Evolutionary conservation across 2,113 vertebrate genomes (phyloP).

Genomic region (Notarius quadriscutis): DNA sequence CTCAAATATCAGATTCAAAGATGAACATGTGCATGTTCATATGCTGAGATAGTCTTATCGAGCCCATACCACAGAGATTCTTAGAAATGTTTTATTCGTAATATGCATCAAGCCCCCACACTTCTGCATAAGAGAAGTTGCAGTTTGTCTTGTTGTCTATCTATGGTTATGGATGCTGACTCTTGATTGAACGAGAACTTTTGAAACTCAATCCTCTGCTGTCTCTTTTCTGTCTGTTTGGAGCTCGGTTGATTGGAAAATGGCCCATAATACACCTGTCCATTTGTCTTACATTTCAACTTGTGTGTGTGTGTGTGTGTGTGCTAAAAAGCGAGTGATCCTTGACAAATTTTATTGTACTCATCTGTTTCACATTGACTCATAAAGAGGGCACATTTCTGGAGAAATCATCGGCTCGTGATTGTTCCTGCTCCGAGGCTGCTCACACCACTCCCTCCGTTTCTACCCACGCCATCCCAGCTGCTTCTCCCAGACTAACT

Average conservation of each 20-base stretch:
- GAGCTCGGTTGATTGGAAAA: not conserved
- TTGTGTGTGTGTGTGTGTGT: not conserved
- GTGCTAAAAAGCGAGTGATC: slow-evolving; percentile 36
- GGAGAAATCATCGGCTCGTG: slow-evolving; percentile 67
- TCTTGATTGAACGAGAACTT: not conserved
- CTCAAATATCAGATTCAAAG: slow-evolving; percentile 19
- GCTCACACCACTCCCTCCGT: slow-evolving; percentile 47
- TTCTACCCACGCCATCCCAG: slow-evolving; percentile 51
- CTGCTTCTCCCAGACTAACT: slow-evolving; percentile 48
- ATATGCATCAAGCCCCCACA: not conserved
- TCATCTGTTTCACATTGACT: slow-evolving; percentile 70
- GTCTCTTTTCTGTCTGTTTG: slow-evolving; percentile 10
- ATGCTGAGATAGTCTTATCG: slow-evolving; percentile 22
- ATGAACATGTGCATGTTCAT: not conserved
- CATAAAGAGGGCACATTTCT: slow-evolving; percentile 66
- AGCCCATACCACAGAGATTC: slow-evolving; percentile 10
- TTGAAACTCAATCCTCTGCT: not conserved
- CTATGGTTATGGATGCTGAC: slow-evolving; percentile 10
- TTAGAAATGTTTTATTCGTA: slow-evolving; percentile 24
- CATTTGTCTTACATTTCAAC: slow-evolving; percentile 50
- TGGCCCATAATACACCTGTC: slow-evolving; percentile 60
- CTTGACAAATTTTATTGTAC: slow-evolving; percentile 66
- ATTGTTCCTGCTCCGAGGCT: slow-evolving; percentile 63
- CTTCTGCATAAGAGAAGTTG: slow-evolving; percentile 11
- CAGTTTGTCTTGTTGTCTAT: not conserved